Conservation (phyloP, 1,140 invertebrate species). For the Heliconius congener region DNA sequence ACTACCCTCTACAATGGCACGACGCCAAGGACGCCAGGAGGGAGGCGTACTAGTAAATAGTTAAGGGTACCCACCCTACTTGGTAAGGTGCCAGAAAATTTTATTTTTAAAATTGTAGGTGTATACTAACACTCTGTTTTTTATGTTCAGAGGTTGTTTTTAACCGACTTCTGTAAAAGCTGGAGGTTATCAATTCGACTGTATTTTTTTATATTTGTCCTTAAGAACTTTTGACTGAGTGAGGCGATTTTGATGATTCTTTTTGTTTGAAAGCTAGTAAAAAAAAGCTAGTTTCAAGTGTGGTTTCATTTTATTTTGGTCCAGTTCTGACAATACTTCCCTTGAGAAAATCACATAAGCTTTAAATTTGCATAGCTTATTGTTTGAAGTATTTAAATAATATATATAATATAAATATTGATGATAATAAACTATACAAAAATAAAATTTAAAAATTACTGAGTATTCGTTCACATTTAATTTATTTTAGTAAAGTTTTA, state of each 20-base stretch:
- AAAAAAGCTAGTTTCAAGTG: no score
- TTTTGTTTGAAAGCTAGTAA: no score
- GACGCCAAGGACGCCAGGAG: slow-evolving; percentile 17
- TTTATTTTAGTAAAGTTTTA: not conserved
- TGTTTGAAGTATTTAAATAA: no score
- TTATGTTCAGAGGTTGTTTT: not conserved
- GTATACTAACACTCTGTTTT: not conserved
- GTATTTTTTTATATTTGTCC: no score
- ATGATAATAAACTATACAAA: not conserved
- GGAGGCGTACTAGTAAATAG: slow-evolving; percentile 15
- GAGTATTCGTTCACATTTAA: not conserved
- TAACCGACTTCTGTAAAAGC: no score
- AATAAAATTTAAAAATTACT: not conserved
- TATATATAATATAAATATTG: not conserved
- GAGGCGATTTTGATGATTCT: no score
- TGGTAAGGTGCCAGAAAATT: slow-evolving; percentile 20
- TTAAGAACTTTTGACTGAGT: no score
- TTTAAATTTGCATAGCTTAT: no score
- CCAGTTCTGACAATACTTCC: no score
- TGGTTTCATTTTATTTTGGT: no score
- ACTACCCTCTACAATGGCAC: slow-evolving; percentile 19
- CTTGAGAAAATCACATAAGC: no score
- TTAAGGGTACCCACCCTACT: slow-evolving; percentile 22
- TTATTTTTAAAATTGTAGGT: not conserved
- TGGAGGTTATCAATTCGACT: no score